Evolutionary conservation across 1,140 invertebrate genomes (phyloP), one percentile per base, ranked within the genome.

Genomic region (Zaprionus ornatus): DNA sequence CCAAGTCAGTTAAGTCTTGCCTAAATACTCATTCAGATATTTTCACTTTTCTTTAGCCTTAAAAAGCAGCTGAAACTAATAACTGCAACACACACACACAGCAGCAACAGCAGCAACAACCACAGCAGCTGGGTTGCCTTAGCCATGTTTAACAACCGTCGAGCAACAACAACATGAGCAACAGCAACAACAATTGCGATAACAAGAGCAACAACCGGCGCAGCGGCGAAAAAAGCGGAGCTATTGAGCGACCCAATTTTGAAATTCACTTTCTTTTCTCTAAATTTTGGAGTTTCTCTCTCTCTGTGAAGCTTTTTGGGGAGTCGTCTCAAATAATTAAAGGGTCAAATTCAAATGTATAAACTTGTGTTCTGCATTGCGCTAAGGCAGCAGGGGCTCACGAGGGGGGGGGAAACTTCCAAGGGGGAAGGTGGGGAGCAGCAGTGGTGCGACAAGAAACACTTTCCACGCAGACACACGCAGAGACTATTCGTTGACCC

Each of bases 311-410:
- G 3, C 35, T 7, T 42, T 45, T 56, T 56, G 37, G 54, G 27
- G 37, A 6, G 13, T 63, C 48, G 13, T 63, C 48, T 61, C 59
- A 71, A 63, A 71, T 82, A 84, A 87, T 84, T 88, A 80, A 88
- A 88, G 88, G 84, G 62, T 73, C 63, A 87, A 88, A 88, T 80
- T 90, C 67, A 78, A 84, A 84, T 80, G 84, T 84, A 77, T 77
- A 80, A 75, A 80, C 64, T 78, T 32, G 70, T 76, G 79, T 57
- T 19, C 50, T 62, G 37, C 40, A 15, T 35, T 48, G 29, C 13
- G 6, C 25, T 27, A 15, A 27, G 23, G 2, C 10, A 32, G 29
- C 29, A 32, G 29, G 29, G 29, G 29, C 29, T 3, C 29, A 32
- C 5, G 50, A 12, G 6, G 37, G 5, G 37, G 7, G 40, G n/a